Conservation (phyloP, 2,888 invertebrate species). For the Linnaemya vulpina region DNA sequence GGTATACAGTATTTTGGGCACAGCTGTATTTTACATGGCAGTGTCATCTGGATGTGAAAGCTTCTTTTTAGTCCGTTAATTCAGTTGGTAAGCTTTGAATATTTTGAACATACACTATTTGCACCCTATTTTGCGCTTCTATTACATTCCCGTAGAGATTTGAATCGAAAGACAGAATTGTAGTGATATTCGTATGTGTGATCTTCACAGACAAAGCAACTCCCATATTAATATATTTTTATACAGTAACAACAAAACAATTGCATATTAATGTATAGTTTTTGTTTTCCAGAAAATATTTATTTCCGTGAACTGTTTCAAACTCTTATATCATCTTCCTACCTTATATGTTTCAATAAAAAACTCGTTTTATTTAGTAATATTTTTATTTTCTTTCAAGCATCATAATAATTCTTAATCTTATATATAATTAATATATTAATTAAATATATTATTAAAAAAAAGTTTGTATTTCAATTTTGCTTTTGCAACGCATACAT, state of each 20-base stretch:
- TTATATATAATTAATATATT: background rate
- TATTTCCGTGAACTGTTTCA: too few relatives aligned
- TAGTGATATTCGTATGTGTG: too few relatives aligned
- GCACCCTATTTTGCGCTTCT: too few relatives aligned
- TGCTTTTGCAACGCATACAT: background rate
- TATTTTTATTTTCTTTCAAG: conserved; percentile 34
- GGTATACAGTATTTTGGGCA: background rate
- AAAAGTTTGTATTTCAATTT: background rate
- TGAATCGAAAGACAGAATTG: too few relatives aligned
- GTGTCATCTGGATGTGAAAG: conserved; percentile 15
- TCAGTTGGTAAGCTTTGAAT: background rate
- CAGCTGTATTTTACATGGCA: background rate
- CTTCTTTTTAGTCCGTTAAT: background rate
- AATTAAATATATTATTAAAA: background rate
- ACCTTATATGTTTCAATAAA: background rate
- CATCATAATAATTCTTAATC: conserved; percentile 1
- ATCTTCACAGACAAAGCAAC: too few relatives aligned
- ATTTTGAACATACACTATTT: too few relatives aligned
- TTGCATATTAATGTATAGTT: too few relatives aligned
- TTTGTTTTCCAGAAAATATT: too few relatives aligned
- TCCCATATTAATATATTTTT: too few relatives aligned
- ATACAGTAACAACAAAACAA: too few relatives aligned
- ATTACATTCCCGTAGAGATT: too few relatives aligned
- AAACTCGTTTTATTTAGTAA: background rate
- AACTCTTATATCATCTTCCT: too few relatives aligned